Evolutionary conservation across 37 sponge, comb jelly and placozoan species (phyloP), one percentile per base, ranked within the genome.

Genomic region (Hormiphora californensis): DNA sequence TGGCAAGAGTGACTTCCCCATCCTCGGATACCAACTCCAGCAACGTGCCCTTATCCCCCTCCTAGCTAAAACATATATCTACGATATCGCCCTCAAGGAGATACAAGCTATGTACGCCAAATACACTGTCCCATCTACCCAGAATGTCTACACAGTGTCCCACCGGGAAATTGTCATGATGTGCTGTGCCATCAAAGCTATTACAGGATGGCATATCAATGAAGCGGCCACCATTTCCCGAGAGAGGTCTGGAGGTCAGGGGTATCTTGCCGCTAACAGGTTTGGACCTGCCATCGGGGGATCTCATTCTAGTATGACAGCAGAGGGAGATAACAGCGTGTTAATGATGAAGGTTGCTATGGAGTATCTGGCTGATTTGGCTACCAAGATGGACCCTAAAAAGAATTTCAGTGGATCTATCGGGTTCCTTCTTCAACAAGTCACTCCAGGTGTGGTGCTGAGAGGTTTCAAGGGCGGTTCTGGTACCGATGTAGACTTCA

Each of bases 211-310:
- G 81, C 81, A 73, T 32, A 40, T 73, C 7, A 73, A 73, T 49
- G 43, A 21, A 8, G 81, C 81, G n/a, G 81, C 81, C 39, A 73
- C 81, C 46, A 73, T 73, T 0, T 2, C 39, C 51, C 91, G 99
- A 25, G 94, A 95, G 88, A 92, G 94, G 17, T 98, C 95, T 90
- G 99, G 99, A 1, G 99, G 99, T 27, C 95, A 98, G 73, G 99
- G 99, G 36, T 98, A 90, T 87, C 90, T 93, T 11, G 69, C 92
- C 38, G 92, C 94, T 90, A 43, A 54, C 89, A 53, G 43, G 49
- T 43, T 69, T 39, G 78, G 54, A 40, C 63, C 85, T 1, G 63
- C 81, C 23, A 73, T 73, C 22, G 81, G 46, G 1, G 81, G 81
- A 4, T 73, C 81, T 2, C 81, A 73, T 41, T 73, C 81, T 46